phyloP scores from a whole-genome alignment of 2,888 invertebrate genomes.

The Metellina segmentata region DNA sequence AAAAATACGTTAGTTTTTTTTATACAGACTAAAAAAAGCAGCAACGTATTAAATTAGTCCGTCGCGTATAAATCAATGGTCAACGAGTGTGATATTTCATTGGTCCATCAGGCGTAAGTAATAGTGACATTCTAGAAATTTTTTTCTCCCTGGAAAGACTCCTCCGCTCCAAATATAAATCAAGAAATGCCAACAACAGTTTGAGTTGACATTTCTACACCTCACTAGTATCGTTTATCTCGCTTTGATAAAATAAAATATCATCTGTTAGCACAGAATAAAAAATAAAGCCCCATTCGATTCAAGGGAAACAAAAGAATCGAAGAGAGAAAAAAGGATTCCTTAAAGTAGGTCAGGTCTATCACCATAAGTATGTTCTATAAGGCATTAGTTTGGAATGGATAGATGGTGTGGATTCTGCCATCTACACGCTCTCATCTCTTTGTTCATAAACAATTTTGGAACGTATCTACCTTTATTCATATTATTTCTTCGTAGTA shows the following conservation, averaged over 20 bases:
- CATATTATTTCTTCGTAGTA: too few species aligned
- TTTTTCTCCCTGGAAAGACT: background rate
- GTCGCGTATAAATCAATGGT: background rate
- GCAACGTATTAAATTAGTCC: background rate
- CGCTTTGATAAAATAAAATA: slow-evolving; percentile 27
- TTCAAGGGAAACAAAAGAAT: slow-evolving; percentile 1
- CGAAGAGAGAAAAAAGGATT: slow-evolving; percentile 2
- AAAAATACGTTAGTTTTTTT: too few species aligned
- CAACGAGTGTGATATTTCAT: background rate
- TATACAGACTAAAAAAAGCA: too few species aligned
- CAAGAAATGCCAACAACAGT: slow-evolving; percentile 13
- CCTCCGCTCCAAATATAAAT: background rate
- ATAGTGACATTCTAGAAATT: background rate
- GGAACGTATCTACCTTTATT: background rate
- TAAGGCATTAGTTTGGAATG: slow-evolving; percentile 1
- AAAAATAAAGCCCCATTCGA: background rate
- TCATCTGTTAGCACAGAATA: background rate
- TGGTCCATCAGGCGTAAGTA: background rate
- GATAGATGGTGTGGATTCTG: slow-evolving; percentile 4
- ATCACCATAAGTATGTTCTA: slow-evolving; percentile 25
- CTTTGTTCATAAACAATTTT: background rate
- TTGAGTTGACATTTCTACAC: slow-evolving; percentile 16
- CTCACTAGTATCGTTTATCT: slow-evolving; percentile 13
- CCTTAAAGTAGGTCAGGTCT: slow-evolving; percentile 7
- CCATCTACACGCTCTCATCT: background rate